Evolutionary conservation across 2,888 invertebrate species (phyloP), one percentile per base, ranked within the genome.

Genomic region (Eueremaeus valkanovi): DNA sequence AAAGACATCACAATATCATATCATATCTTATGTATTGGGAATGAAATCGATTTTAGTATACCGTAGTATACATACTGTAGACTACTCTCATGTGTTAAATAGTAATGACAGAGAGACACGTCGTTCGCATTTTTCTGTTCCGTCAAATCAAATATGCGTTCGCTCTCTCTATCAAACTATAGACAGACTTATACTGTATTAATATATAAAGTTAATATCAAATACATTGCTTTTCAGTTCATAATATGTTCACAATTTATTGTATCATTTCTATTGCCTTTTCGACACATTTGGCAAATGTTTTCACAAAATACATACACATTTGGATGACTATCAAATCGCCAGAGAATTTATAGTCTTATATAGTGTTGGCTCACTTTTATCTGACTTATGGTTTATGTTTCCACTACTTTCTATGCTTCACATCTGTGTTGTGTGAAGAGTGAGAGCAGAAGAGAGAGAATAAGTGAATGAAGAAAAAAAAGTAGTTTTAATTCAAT

Each of bases 281-380:
- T 58, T 24, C 24, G 21, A 58, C 58, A 58, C 29, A 58, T 58
- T 24, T 9, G 11, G 45, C 11, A 11, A 45, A 45, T 45, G 45
- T 45, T 45, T 6, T 45, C 9, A 11, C 45, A 45, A 45, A 45
- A 45, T 11, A 36, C 5, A 8, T 3, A 18, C 21, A 58, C 58
- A 24, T 27, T 58, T 18, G 58, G 58, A 58, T 58, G 58, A 58
- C 58, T 58, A 58, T 58, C 58, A 58, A 58, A 27, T 58, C 58
- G 27, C 58, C 58, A 24, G 58, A 58, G 58, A 58, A 29, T 58
- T 58, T 58, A 58, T 58, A 58, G 58, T 11, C 24, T 24, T 58
- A 11, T 58, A 21, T 18, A 21, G 2, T 51, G 24, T 11, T 5
- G 24, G 3, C 29, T 3, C 3, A 5, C 24, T 58, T 58, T 11